Evolutionary conservation across 2,797 vertebrate species (phyloP).

Genomic region (Enteromius anoplus): DNA sequence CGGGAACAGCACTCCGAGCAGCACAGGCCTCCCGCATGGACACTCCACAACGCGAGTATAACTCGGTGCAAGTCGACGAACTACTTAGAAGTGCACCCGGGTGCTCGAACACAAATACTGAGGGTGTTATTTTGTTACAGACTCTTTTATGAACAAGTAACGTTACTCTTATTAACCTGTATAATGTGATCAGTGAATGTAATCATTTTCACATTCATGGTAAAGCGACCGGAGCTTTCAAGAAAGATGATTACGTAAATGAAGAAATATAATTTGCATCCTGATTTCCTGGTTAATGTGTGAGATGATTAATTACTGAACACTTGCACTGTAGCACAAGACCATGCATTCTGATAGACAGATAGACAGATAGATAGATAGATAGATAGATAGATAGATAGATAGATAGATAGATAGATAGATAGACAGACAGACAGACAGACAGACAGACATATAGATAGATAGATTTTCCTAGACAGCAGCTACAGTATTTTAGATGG

Average conservation of each 20-base stretch:
- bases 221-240: conserved; percentile 49
- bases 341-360: background rate
- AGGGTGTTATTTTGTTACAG: conserved; percentile 71
- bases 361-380: background rate
- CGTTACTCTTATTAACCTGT: conserved; percentile 84
- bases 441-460: no score
- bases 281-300: conserved; percentile 70
- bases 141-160: conserved; percentile 64
- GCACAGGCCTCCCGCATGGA: conserved; percentile 92
- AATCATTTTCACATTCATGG: conserved; percentile 69
- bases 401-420: background rate
- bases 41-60: conserved; percentile 98
- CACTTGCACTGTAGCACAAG: conserved; percentile 59
- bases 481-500: background rate
- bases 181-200: conserved; percentile 87
- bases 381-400: background rate
- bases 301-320: conserved; percentile 72
- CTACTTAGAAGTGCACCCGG: conserved; percentile 49
- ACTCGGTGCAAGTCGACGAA: conserved; percentile 62
- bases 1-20: conserved; percentile 85
- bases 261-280: conserved; percentile 45
- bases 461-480: background rate
- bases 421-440: background rate
- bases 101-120: conserved; percentile 54
- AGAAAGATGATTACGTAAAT: conserved; percentile 51